phyloP scores from a whole-genome alignment of 2,113 vertebrate species.

The Eolophus roseicapilla region DNA sequence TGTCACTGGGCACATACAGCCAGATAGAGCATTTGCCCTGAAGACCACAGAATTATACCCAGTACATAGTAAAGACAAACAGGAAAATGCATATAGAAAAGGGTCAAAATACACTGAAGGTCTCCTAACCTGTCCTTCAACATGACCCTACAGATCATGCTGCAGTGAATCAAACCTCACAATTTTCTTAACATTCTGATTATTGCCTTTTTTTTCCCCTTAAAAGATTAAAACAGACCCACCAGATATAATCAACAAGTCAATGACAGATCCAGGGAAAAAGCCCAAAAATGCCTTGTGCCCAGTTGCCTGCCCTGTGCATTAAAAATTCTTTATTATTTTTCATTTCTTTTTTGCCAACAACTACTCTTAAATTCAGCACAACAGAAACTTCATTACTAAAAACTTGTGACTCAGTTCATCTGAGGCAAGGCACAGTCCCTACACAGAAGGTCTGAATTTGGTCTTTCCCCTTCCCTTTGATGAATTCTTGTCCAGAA shows the following conservation, averaged over 20 bases:
- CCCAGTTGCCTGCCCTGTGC: background rate
- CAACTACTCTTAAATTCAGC: background rate
- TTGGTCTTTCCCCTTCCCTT: background rate
- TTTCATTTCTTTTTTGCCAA: background rate
- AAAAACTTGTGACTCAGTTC: background rate
- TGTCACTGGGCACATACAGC: background rate
- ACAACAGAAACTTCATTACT: background rate
- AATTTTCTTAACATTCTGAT: background rate
- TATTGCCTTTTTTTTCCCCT: background rate
- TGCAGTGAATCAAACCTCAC: background rate
- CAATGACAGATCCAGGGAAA: conserved; percentile 6
- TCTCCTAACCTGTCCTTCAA: background rate
- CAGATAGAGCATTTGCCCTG: background rate
- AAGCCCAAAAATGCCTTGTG: conserved; percentile 5
- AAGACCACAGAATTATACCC: background rate
- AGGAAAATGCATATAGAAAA: background rate
- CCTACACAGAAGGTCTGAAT: background rate
- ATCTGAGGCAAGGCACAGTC: background rate
- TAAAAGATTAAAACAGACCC: background rate
- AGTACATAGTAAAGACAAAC: background rate
- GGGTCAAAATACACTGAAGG: background rate
- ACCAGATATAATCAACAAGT: background rate
- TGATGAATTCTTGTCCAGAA: background rate
- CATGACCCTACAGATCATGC: background rate
- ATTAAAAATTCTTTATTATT: background rate